Conservation (phyloP, 2,797 vertebrate genomes). For the Betta splendens region DNA sequence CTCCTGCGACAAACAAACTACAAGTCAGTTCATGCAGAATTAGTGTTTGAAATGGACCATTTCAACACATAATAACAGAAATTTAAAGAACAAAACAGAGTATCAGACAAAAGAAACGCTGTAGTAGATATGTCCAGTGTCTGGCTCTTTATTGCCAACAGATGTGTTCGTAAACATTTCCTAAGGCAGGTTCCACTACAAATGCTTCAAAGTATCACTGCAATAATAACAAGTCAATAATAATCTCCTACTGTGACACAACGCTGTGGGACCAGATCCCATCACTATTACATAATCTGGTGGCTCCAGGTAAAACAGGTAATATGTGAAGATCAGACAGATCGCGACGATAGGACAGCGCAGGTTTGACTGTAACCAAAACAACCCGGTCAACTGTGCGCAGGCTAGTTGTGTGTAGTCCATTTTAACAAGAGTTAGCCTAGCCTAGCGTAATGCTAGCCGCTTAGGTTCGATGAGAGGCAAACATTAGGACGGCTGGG, state of each 20-base stretch:
- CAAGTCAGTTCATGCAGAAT: slow-evolving; percentile 14
- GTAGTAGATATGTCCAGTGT: neutral
- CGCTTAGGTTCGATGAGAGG: neutral
- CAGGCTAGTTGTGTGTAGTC: slow-evolving; percentile 7
- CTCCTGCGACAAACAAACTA: slow-evolving; percentile 83
- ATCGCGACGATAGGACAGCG: slow-evolving; percentile 4
- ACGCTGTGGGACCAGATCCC: slow-evolving; percentile 16
- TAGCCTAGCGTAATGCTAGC: slow-evolving; percentile 34
- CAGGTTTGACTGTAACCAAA: neutral
- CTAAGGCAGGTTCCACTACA: neutral
- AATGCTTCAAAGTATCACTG: neutral
- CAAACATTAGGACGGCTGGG: neutral
- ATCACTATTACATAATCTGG: slow-evolving; percentile 27
- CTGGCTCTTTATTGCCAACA: neutral
- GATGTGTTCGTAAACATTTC: slow-evolving; percentile 4
- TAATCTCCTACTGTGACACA: slow-evolving; percentile 3
- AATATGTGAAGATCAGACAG: neutral
- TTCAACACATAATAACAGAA: neutral
- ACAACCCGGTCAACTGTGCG: neutral
- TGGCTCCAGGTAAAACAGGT: slow-evolving; percentile 25
- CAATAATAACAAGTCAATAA: neutral
- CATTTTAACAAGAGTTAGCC: slow-evolving; percentile 23
- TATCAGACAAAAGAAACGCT: too few relatives aligned
- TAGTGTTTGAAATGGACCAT: neutral
- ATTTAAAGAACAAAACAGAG: neutral